A percentile compares a stretch with the other conserved stretches of the same genome.
phyloP scores from a whole-genome alignment of 2,113 vertebrate genomes.

The Ictidomys tridecemlineatus region DNA sequence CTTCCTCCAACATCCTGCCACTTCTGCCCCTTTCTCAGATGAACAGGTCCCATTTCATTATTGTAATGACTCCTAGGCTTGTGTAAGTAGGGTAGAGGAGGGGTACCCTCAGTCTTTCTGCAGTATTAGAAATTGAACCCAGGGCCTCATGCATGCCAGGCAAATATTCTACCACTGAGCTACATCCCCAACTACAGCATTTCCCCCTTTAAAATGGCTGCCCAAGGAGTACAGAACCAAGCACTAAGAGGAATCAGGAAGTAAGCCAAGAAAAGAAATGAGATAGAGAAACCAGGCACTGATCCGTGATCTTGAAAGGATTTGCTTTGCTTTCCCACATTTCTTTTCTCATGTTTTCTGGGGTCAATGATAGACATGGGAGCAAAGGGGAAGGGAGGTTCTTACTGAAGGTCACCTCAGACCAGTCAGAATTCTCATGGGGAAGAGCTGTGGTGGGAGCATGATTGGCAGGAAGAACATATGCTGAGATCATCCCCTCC shows the following conservation, averaged over 20 bases:
- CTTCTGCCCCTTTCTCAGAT: neutral
- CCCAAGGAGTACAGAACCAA: neutral
- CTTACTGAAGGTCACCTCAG: neutral
- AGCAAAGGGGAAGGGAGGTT: neutral
- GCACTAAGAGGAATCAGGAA: constrained; percentile 53
- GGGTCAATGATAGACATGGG: neutral
- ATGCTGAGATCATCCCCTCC: neutral
- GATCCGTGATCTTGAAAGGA: neutral
- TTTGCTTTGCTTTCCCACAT: neutral
- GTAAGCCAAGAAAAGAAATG: constrained; percentile 23
- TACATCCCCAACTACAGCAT: neutral
- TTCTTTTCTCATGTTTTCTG: neutral
- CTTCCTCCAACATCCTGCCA: neutral
- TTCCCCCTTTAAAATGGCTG: constrained; percentile 32
- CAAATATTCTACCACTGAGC: no score
- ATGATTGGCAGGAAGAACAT: neutral
- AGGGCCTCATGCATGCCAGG: no score
- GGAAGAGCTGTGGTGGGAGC: neutral
- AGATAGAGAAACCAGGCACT: neutral
- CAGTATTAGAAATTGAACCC: no score
- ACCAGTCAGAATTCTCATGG: neutral
- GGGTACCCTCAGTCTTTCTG: neutral
- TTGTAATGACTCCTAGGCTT: neutral
- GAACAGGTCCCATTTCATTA: neutral
- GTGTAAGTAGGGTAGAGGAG: neutral